phyloP scores from a whole-genome alignment of 1,140 invertebrate genomes.

The Drosophila yakuba region DNA sequence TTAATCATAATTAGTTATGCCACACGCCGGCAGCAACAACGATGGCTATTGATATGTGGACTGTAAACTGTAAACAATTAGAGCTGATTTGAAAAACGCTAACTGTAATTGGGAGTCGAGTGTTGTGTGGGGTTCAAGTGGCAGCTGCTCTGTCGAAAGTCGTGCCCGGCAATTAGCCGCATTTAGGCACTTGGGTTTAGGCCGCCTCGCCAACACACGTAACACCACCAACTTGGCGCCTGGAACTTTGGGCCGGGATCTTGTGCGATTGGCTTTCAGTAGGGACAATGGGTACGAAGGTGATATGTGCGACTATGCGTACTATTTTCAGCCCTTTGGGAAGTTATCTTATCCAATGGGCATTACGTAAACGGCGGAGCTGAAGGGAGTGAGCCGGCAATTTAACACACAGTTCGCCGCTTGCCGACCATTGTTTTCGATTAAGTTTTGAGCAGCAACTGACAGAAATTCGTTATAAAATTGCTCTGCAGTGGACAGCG shows the following conservation, averaged over 20 bases:
- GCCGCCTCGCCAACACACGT: conserved; percentile 25
- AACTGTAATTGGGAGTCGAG: conserved; percentile 14
- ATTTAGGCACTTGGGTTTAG: conserved; percentile 48
- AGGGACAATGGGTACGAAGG: conserved; percentile 48
- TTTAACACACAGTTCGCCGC: conserved; percentile 51
- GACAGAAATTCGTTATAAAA: conserved; percentile 82
- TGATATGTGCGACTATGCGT: conserved; percentile 45
- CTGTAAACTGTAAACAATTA: conserved; percentile 80
- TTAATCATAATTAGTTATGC: conserved; percentile 83
- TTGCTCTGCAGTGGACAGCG: conserved; percentile 71
- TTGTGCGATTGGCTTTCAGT: conserved; percentile 49
- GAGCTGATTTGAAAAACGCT: conserved; percentile 70
- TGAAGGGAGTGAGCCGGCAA: conserved; percentile 23
- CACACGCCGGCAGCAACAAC: conserved; percentile 62
- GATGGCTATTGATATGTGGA: conserved; percentile 71
- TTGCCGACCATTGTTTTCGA: conserved; percentile 61
- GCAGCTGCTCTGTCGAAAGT: conserved; percentile 73
- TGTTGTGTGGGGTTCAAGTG: conserved; percentile 59
- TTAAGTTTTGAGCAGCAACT: conserved; percentile 78
- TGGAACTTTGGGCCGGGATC: conserved; percentile 45
- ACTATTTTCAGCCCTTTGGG: conserved; percentile 58
- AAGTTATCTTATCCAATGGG: conserved; percentile 80
- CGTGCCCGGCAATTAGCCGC: conserved; percentile 71
- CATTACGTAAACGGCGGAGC: conserved; percentile 58
- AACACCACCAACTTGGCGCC: conserved; percentile 53